These are phyloP conservation scores for Agrypnia vestita DNA, from an alignment of 1,140 invertebrate genomes.

Conservation along the genomic window DNA sequence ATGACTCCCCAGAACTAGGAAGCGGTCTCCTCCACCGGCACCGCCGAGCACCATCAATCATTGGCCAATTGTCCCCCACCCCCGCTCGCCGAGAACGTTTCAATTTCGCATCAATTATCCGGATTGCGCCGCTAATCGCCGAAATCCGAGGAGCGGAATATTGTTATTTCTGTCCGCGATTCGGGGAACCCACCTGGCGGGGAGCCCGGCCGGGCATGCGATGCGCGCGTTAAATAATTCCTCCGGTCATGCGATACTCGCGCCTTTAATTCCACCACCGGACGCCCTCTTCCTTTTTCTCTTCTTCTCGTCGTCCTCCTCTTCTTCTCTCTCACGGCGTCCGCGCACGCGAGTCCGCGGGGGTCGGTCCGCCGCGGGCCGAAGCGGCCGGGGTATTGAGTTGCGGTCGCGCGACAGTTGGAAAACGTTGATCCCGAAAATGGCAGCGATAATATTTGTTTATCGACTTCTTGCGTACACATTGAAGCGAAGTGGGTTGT, in stretches of 20 bases:
- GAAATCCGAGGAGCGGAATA: too few species aligned
- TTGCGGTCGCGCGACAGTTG: neutral
- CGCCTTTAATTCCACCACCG: slow-evolving; percentile 12
- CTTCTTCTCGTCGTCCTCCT: neutral
- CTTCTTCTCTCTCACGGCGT: slow-evolving; percentile 11
- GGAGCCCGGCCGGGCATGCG: slow-evolving; percentile 1
- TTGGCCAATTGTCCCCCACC: too few species aligned
- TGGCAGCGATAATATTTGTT: too few species aligned
- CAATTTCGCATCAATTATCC: too few species aligned
- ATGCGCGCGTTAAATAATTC: slow-evolving; percentile 28
- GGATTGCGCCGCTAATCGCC: too few species aligned
- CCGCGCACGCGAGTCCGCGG: slow-evolving; percentile 6
- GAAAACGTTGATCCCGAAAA: neutral
- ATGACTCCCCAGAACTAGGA: too few species aligned
- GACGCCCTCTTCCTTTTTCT: too few species aligned
- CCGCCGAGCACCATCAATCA: too few species aligned
- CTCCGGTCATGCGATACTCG: slow-evolving; percentile 24
- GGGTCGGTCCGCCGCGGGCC: neutral
- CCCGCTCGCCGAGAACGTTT: too few species aligned
- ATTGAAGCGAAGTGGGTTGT: too few species aligned
- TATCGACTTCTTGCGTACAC: too few species aligned
- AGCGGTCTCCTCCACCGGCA: too few species aligned
- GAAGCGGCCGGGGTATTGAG: neutral
- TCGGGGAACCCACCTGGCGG: neutral
- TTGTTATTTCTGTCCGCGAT: neutral